Conservation (phyloP, 2,888 invertebrate genomes). For the Rapana venosa region DNA sequence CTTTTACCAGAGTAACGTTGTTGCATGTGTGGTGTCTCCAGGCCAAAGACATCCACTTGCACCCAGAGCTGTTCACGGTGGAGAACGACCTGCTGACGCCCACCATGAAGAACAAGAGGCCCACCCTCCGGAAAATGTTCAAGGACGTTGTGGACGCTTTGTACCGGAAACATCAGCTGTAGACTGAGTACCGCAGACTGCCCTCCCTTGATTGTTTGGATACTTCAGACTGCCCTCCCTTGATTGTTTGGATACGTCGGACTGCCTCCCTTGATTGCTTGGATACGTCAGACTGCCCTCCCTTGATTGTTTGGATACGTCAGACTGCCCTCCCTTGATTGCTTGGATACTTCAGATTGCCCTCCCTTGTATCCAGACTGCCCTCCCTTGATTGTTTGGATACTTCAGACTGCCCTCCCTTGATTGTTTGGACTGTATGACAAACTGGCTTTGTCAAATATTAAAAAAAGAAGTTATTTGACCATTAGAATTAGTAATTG, state of each 20-base stretch:
- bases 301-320: neutral
- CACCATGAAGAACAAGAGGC: conserved; percentile 95
- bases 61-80: conserved; percentile 95
- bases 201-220: neutral
- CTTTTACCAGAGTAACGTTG: neutral
- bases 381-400: too few relatives aligned
- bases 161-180: conserved; percentile 58
- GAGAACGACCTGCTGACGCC: conserved; percentile 97
- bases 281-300: neutral
- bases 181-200: neutral
- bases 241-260: neutral
- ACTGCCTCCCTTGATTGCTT: neutral
- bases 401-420: neutral
- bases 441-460: too few relatives aligned
- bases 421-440: neutral
- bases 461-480: too few relatives aligned
- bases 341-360: neutral
- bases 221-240: neutral
- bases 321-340: neutral
- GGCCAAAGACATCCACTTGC: conserved; percentile 93
- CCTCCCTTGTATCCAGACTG: too few relatives aligned
- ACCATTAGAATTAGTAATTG: too few relatives aligned
- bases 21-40: conserved; percentile 43
- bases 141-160: conserved; percentile 56
- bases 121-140: conserved; percentile 76